Base-by-base conservation (phyloP, 2,888 invertebrate genomes). In the Tenthredo notha region DNA sequence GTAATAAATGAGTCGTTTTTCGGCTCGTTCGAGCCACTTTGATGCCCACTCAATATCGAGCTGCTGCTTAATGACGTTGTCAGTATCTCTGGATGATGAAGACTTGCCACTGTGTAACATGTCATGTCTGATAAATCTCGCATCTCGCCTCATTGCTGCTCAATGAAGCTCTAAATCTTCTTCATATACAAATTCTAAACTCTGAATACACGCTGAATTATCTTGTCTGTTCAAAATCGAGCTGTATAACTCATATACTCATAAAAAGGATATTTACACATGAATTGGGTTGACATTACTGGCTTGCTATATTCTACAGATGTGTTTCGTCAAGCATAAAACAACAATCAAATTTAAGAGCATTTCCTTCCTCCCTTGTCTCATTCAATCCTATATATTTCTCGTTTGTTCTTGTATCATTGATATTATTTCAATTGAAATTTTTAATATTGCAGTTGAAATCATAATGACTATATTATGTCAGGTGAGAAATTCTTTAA, bases 91-190 rank as follows among this genome's bases (percentile, higher is more conserved):
- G 21, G 25, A 25, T 25, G 74, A 74, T 74, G 40, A 74, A 74
- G 74, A 43, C 43, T 40, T 77, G 54, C 77, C 77, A 50, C 54
- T 43, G 72, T 77, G 54, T n/a, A 54, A 54, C 33, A 77, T 54
- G 29, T 77, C 47, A 5, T 77, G 50, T 18, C 47, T 33, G 40
- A 54, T 77, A 77, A 77, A 77, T 54, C 54, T 50, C 33, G n/a
- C 6, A 9, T 50, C 54, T 33, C 77, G 54, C 33, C 29, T 77
- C 77, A 50, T 33, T 77, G 77, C 54, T 54, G 50, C 29, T 77
- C 50, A 54, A 54, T 33, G 77, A 21, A 50, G 29, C 29, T 29
- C 54, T 54, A 50, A 77, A 77, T 77, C 54, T 50, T 77, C 18
- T n/a, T n/a, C 25, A 77, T 50, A n/a, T 50, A n/a, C 29, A 54